Conservation (phyloP, 2,888 invertebrate species). For the Drosophila affinis region DNA sequence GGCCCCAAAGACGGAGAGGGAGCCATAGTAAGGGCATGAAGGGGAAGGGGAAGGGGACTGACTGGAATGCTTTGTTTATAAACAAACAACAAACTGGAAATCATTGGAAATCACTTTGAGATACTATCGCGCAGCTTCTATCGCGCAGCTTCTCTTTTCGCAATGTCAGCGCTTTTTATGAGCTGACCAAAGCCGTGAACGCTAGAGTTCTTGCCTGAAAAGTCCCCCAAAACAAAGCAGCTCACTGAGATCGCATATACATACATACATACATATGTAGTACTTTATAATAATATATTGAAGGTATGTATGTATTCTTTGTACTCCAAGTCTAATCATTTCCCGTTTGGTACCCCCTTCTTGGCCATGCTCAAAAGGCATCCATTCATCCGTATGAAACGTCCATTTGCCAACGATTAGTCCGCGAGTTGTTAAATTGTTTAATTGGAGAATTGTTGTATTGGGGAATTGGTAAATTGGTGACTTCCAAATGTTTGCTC, state of each 20-base stretch:
- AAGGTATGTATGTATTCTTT: slow-evolving; percentile 14
- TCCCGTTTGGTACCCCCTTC: slow-evolving; percentile 48
- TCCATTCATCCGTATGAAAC: slow-evolving; percentile 53
- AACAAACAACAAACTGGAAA: slow-evolving; percentile 33
- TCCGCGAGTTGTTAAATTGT: slow-evolving; percentile 28
- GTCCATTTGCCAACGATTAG: slow-evolving; percentile 57
- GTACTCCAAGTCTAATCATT: slow-evolving; percentile 54
- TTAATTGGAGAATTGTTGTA: not conserved
- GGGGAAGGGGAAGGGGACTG: not conserved
- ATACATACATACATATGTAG: not conserved
- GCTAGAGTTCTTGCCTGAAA: slow-evolving; percentile 39
- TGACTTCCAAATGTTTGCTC: slow-evolving; percentile 16
- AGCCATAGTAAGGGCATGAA: not conserved
- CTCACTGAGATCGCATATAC: slow-evolving; percentile 11
- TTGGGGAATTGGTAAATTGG: not conserved
- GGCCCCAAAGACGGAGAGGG: not conserved
- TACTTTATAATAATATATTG: not conserved
- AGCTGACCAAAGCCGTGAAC: slow-evolving; percentile 20
- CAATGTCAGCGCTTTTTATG: slow-evolving; percentile 69
- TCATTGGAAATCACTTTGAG: slow-evolving; percentile 36
- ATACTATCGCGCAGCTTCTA: slow-evolving; percentile 57
- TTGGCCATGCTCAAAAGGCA: slow-evolving; percentile 59
- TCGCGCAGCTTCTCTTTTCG: slow-evolving; percentile 61
- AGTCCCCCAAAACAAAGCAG: slow-evolving; percentile 36
- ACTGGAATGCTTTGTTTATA: slow-evolving; percentile 37